Conservation (phyloP, 2,888 invertebrate species). For the Tribolium freemani region DNA sequence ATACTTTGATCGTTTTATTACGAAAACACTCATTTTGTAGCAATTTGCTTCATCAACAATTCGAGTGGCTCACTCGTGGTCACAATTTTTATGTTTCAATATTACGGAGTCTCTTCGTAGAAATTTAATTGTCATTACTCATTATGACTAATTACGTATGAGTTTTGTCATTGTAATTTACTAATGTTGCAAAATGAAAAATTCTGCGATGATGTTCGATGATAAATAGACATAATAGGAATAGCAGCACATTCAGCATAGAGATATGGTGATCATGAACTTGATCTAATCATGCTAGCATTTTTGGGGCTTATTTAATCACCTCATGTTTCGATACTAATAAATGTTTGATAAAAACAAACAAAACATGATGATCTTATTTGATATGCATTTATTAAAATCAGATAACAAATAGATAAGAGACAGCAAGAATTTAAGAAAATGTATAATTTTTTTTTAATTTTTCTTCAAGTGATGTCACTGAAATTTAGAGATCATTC, state of each 20-base stretch:
- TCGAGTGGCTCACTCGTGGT: neutral
- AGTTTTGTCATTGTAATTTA: neutral
- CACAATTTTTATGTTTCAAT: neutral
- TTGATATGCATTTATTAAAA: no score
- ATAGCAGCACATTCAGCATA: neutral
- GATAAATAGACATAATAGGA: neutral
- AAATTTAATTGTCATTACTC: neutral
- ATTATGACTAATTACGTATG: slow-evolving; percentile 17
- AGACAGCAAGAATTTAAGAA: no score
- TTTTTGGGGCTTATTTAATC: no score
- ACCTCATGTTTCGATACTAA: no score
- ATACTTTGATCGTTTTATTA: neutral
- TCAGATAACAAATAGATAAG: no score
- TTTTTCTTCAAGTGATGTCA: no score
- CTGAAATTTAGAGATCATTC: no score
- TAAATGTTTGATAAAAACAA: no score
- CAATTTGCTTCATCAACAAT: neutral
- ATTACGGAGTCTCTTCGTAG: neutral
- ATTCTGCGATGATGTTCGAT: neutral
- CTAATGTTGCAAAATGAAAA: neutral
- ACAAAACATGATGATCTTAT: no score
- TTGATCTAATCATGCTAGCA: no score
- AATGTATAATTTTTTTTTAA: no score
- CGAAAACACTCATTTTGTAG: neutral
- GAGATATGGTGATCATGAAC: neutral